A percentile compares a stretch with the other conserved stretches of the same genome.
phyloP scores from a whole-genome alignment of 30 jellyfish, hydroid and myxozoan genomes.

The Aurelia aurita region DNA sequence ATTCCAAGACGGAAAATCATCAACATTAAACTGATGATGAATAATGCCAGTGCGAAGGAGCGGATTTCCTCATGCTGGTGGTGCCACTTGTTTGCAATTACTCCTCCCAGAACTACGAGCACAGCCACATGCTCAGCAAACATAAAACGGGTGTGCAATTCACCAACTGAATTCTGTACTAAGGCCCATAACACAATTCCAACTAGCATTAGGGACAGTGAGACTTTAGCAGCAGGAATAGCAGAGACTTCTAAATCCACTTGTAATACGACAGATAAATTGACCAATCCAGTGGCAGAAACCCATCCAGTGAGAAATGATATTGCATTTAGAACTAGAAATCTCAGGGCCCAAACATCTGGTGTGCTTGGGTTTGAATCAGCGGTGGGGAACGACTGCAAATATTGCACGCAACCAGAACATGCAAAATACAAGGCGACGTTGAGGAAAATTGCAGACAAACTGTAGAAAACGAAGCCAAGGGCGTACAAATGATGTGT shows the following conservation, averaged over 20 bases:
- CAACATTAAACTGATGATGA: constrained; percentile 39
- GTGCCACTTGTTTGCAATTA: constrained; percentile 38
- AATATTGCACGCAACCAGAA: constrained; percentile 16
- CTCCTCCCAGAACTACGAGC: constrained; percentile 35
- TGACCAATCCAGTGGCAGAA: constrained; percentile 37
- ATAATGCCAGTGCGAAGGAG: constrained; percentile 38
- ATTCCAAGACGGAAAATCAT: constrained; percentile 35
- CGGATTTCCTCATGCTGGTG: constrained; percentile 45
- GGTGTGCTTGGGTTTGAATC: constrained; percentile 1
- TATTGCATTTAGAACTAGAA: constrained; percentile 28
- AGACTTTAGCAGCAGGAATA: constrained; percentile 29
- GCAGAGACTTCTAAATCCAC: constrained; percentile 20
- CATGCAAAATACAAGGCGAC: constrained; percentile 34
- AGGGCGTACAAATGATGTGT: constrained; percentile 23
- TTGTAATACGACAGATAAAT: constrained; percentile 38
- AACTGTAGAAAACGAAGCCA: constrained; percentile 46
- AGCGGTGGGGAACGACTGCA: constrained; percentile 1
- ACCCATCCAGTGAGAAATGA: constrained; percentile 67
- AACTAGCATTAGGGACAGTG: constrained; percentile 30
- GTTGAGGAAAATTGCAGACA: constrained; percentile 41
- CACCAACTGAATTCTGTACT: constrained; percentile 21
- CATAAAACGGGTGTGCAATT: constrained; percentile 39
- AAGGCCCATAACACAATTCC: constrained; percentile 31
- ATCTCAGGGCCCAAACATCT: constrained; percentile 29
- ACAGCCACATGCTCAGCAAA: constrained; percentile 38